Percentiles rank a stretch among this genome's conserved stretches.
Conservation (phyloP, 1,140 invertebrate species). For the Drosophila santomea region DNA sequence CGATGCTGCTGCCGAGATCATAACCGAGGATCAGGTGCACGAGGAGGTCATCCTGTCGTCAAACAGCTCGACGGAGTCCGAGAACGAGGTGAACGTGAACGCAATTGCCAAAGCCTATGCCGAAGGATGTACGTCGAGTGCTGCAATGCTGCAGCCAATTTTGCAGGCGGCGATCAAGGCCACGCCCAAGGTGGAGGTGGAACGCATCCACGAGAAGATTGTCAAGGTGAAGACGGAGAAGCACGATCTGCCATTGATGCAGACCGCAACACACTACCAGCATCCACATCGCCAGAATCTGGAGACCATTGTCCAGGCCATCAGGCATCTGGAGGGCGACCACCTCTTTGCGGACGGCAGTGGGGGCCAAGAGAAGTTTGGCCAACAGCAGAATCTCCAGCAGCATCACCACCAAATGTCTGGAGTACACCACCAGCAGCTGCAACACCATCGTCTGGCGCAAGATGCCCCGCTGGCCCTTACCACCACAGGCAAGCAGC, state of each 20-base stretch:
- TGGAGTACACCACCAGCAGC: constrained; percentile 42
- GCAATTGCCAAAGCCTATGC: constrained; percentile 83
- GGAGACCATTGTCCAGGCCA: constrained; percentile 99
- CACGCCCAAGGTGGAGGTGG: constrained; percentile 93
- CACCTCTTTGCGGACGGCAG: constrained; percentile 92
- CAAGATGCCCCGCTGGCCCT: constrained; percentile 91
- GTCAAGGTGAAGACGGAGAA: constrained; percentile 81
- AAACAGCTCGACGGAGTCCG: constrained; percentile 74
- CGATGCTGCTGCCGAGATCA: constrained; percentile 80
- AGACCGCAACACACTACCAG: constrained; percentile 76
- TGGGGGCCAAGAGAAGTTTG: constrained; percentile 83
- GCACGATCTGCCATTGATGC: constrained; percentile 58
- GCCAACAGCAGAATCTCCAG: constrained; percentile 74
- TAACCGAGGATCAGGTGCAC: constrained; percentile 80
- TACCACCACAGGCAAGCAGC: constrained; percentile 86
- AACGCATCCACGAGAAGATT: constrained; percentile 85
- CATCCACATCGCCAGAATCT: constrained; percentile 94
- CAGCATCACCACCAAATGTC: constrained; percentile 67
- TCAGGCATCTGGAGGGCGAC: constrained; percentile 97
- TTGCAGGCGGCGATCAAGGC: constrained; percentile 94
- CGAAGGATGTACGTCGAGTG: constrained; percentile 74
- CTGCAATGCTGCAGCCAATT: constrained; percentile 87
- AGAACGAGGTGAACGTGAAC: constrained; percentile 82
- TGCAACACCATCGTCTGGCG: constrained; percentile 53
- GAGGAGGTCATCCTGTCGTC: constrained; percentile 82